Conservation (phyloP, 2,113 vertebrate genomes). For the Odocoileus virginianus region DNA sequence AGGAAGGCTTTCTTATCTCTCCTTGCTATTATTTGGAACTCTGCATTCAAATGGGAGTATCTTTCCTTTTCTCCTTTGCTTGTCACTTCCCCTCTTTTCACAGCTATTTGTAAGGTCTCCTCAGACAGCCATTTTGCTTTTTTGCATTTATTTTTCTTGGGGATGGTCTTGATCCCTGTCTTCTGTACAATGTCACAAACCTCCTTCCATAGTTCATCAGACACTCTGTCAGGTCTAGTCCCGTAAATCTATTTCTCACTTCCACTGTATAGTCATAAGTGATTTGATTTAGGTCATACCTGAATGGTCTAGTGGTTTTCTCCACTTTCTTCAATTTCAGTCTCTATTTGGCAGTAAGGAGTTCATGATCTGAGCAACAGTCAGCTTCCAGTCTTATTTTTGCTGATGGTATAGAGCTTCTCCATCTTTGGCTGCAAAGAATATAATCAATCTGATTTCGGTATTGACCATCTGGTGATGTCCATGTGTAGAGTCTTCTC, state of each 20-base stretch:
- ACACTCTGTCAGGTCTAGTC: neutral
- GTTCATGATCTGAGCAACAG: neutral
- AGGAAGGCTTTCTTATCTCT: neutral
- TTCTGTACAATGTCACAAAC: neutral
- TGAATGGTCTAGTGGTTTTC: neutral
- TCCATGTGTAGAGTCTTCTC: too few species aligned
- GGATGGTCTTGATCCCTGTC: neutral
- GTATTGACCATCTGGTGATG: too few species aligned
- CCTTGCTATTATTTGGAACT: neutral
- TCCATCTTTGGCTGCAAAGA: too few species aligned
- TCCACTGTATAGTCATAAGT: neutral
- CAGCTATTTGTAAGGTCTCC: neutral
- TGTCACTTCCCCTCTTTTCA: rapidly evolving
- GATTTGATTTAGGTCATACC: neutral
- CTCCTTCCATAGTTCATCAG: neutral
- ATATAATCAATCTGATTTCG: too few species aligned
- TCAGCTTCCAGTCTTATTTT: too few species aligned
- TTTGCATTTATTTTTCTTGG: neutral
- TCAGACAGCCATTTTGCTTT: neutral
- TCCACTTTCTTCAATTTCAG: neutral
- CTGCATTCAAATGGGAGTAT: neutral
- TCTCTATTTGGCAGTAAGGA: neutral
- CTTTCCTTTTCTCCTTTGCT: neutral
- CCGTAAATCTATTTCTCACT: neutral
- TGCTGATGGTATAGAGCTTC: too few species aligned